phyloP scores from a whole-genome alignment of 1,140 invertebrate genomes.

The Eulimnadia texana region DNA sequence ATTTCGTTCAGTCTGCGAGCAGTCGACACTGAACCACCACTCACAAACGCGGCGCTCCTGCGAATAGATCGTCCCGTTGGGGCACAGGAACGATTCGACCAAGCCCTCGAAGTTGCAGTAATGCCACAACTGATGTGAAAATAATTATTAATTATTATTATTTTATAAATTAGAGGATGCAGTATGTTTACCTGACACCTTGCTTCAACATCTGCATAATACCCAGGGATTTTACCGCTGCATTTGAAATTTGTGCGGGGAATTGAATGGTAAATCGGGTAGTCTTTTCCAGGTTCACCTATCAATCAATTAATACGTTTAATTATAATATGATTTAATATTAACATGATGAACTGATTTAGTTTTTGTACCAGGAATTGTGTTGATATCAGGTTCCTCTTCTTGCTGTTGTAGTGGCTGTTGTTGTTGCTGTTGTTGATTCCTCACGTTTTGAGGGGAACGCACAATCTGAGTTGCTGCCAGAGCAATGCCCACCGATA shows the following conservation, averaged over 20 bases:
- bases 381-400: not conserved
- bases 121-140: conserved; percentile 17
- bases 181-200: conserved; percentile 70
- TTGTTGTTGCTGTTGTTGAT: not conserved
- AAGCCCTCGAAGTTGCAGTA: conserved; percentile 15
- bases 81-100: conserved; percentile 23
- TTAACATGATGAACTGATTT: not conserved
- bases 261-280: conserved; percentile 55
- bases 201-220: conserved; percentile 74
- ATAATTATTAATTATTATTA: not conserved
- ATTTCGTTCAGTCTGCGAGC: conserved; percentile 20
- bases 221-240: conserved; percentile 53
- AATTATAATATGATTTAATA: not conserved
- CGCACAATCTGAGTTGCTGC: no score
- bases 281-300: conserved; percentile 57
- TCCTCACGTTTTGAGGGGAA: not conserved
- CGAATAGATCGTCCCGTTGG: conserved; percentile 26
- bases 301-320: not conserved
- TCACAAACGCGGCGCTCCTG: conserved; percentile 25
- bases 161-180: not conserved
- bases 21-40: conserved; percentile 26
- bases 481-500: no score
- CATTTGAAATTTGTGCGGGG: conserved; percentile 66
- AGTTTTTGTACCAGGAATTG: not conserved
- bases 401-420: no score